Percentiles rank a stretch among this genome's conserved stretches.
phyloP scores from a whole-genome alignment of 2,888 invertebrate genomes.

The Polyommatus iphigenia region DNA sequence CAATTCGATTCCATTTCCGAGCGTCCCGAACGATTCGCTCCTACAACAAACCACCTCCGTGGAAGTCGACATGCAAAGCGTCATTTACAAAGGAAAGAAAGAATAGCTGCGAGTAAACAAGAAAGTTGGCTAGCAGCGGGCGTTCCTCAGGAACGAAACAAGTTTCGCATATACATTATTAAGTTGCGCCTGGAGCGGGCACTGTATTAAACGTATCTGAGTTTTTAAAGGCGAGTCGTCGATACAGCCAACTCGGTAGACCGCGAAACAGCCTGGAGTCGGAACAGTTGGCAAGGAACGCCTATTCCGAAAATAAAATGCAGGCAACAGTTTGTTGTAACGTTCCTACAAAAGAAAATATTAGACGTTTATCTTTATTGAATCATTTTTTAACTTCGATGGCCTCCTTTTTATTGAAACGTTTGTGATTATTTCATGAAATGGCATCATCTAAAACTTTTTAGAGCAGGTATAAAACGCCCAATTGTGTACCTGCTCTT shows the following conservation, averaged over 20 bases:
- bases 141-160: slow-evolving; percentile 60
- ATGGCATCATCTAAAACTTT: not conserved
- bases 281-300: slow-evolving; percentile 67
- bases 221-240: slow-evolving; percentile 66
- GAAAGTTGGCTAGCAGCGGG: slow-evolving; percentile 61
- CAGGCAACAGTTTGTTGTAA: slow-evolving; percentile 68
- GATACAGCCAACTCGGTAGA: slow-evolving; percentile 61
- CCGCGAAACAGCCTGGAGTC: slow-evolving; percentile 64
- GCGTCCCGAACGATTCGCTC: slow-evolving; percentile 64
- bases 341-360: slow-evolving; percentile 46
- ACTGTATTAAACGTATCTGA: slow-evolving; percentile 62
- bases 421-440: not conserved
- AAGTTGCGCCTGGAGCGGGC: slow-evolving; percentile 64
- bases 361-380: slow-evolving; percentile 29
- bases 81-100: slow-evolving; percentile 64
- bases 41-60: slow-evolving; percentile 62
- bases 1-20: slow-evolving; percentile 66
- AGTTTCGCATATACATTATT: slow-evolving; percentile 72
- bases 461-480: not conserved
- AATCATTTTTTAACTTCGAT: slow-evolving; percentile 11
- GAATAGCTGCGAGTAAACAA: slow-evolving; percentile 66
- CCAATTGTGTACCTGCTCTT: not conserved
- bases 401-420: not conserved
- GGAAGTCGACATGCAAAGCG: slow-evolving; percentile 68
- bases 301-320: slow-evolving; percentile 70